Conservation (phyloP, 2,113 vertebrate genomes). For the Emydocephalus ijimae region DNA sequence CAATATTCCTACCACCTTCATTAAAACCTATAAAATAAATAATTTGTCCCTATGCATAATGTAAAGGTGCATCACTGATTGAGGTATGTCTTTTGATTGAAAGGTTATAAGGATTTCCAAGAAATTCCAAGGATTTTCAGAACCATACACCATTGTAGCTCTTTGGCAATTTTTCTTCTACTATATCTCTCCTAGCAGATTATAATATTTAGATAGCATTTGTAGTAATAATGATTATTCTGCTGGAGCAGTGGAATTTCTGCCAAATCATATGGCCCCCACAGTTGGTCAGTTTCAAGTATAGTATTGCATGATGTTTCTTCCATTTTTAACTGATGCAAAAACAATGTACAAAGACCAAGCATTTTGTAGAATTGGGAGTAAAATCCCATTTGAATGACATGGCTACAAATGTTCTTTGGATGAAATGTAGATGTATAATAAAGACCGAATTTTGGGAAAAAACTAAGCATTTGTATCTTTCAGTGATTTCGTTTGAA, state of each 20-base stretch:
- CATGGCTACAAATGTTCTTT: neutral
- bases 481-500: neutral
- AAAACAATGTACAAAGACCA: neutral
- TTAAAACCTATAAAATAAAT: neutral
- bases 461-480: neutral
- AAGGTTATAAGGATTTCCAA: neutral
- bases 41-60: neutral
- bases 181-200: neutral
- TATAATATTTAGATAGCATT: neutral
- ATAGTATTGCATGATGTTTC: neutral
- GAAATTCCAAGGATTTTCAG: neutral
- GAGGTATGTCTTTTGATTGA: neutral
- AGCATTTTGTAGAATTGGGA: neutral
- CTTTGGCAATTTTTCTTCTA: neutral
- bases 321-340: neutral
- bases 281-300: neutral
- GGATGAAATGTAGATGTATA: neutral
- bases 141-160: neutral
- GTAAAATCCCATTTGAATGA: neutral
- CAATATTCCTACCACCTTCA: neutral
- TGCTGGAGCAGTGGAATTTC: neutral
- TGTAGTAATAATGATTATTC: neutral
- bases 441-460: neutral
- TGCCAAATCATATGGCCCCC: neutral
- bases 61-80: neutral